A percentile compares a stretch with the other conserved stretches of the same genome.
These are phyloP conservation scores for Epinephelus malabaricus DNA, from an alignment of 2,797 vertebrate species.

Conservation along the genomic window DNA sequence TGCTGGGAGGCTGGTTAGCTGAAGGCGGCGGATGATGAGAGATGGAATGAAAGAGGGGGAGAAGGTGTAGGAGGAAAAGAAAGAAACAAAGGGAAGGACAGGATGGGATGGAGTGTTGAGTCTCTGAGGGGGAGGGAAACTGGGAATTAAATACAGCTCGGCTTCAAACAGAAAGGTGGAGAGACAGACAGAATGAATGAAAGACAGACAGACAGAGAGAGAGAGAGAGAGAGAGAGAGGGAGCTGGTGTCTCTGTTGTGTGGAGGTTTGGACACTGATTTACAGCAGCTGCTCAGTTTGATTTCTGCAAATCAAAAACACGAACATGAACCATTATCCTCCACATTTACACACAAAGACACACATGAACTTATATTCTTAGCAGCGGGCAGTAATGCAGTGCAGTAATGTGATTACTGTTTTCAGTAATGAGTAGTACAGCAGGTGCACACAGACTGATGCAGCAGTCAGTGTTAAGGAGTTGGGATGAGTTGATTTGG, in stretches of 20 bases:
- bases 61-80: constrained; percentile 75
- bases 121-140: constrained; percentile 74
- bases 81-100: constrained; percentile 76
- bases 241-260: constrained; percentile 27
- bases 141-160: constrained; percentile 69
- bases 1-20: constrained; percentile 73
- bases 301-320: constrained; percentile 63
- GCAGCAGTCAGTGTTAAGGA: no score
- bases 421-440: not conserved
- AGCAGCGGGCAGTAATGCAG: not conserved
- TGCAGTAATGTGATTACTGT: constrained; percentile 27
- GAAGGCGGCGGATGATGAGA: constrained; percentile 78
- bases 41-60: constrained; percentile 75
- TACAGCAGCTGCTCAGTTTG: constrained; percentile 58
- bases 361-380: not conserved
- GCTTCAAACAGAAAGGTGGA: constrained; percentile 68
- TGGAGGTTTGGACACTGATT: constrained; percentile 52
- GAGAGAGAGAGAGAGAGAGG: constrained; percentile 10
- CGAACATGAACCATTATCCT: constrained; percentile 29
- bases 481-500: no score
- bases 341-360: constrained; percentile 9
- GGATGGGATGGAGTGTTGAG: constrained; percentile 67
- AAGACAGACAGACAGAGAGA: constrained; percentile 27
- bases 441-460: no score
- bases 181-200: constrained; percentile 48